phyloP scores from a whole-genome alignment of 2,113 vertebrate genomes.

The Sphyrna mokarran region DNA sequence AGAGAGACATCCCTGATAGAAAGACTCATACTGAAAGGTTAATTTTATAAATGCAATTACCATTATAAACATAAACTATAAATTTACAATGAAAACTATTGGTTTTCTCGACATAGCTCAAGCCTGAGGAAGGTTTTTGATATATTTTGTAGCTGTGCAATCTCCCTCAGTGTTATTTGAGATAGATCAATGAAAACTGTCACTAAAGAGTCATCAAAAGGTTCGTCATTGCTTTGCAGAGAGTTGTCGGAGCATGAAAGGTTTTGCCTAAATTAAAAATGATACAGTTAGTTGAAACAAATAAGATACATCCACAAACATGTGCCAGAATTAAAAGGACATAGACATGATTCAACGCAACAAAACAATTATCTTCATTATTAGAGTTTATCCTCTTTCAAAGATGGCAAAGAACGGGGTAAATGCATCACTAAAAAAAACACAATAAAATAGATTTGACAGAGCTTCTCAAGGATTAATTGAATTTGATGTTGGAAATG shows the following conservation, averaged over 20 bases:
- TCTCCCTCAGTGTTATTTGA: background rate
- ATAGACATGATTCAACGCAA: background rate
- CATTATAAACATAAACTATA: background rate
- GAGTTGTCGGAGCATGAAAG: background rate
- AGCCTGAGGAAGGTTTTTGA: background rate
- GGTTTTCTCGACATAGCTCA: background rate
- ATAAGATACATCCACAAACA: background rate
- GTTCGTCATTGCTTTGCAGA: background rate
- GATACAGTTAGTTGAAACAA: background rate
- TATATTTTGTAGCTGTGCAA: background rate
- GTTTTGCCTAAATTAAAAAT: background rate
- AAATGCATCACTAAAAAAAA: background rate
- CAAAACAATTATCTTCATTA: background rate
- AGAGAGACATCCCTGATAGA: background rate
- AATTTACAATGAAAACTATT: background rate
- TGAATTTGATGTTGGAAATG: background rate
- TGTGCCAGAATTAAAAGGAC: background rate
- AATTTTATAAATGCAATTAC: background rate
- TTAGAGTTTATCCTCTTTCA: background rate
- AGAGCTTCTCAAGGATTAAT: slow-evolving; percentile 10
- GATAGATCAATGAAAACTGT: background rate
- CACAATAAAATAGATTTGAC: background rate
- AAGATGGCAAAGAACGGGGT: background rate
- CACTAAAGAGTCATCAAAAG: background rate
- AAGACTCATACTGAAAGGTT: background rate